Conservation (phyloP, 2,113 vertebrate species). For the Callithrix jacchus region DNA sequence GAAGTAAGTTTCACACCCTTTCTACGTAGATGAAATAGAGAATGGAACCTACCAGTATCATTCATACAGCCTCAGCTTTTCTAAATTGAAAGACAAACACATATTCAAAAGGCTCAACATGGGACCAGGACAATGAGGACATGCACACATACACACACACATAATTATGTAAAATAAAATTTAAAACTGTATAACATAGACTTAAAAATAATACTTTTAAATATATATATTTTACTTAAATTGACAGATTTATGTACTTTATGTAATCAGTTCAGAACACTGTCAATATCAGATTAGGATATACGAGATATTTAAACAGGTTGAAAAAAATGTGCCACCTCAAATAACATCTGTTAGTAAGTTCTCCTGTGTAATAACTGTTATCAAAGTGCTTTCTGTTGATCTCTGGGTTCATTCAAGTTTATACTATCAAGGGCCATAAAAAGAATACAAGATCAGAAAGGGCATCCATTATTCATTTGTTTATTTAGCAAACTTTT, state of each 20-base stretch:
- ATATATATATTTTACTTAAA: not conserved
- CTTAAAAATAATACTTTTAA: not conserved
- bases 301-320: not conserved
- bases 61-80: not conserved
- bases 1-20: not conserved
- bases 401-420: not conserved
- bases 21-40: not conserved
- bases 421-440: not conserved
- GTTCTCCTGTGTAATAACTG: not conserved
- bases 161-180: not conserved
- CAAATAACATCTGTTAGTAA: not conserved
- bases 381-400: not conserved
- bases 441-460: not conserved
- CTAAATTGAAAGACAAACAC: not conserved
- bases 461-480: not conserved
- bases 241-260: not conserved
- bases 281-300: not conserved
- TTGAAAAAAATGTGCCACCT: not conserved
- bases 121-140: not conserved
- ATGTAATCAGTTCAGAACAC: not conserved
- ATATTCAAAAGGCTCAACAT: not conserved
- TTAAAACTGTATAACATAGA: not conserved
- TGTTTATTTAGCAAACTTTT: constrained; percentile 15
- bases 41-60: fast-evolving
- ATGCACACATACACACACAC: not conserved